phyloP scores from a whole-genome alignment of 2,797 vertebrate genomes.

The Anas bernieri region DNA sequence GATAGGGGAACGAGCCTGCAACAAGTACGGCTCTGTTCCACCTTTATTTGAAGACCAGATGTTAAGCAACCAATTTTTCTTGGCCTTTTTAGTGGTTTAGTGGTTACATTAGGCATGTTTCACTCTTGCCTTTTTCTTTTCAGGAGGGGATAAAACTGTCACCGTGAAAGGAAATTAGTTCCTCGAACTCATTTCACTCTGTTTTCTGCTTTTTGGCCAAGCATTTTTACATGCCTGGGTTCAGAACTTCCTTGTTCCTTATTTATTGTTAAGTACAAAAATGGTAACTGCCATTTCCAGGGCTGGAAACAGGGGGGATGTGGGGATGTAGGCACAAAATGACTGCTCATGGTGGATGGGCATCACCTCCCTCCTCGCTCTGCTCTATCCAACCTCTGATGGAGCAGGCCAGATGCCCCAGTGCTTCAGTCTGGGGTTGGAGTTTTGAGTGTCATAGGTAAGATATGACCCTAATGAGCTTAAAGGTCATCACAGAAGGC shows the following conservation, averaged over 20 bases:
- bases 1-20: neutral
- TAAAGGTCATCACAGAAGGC: neutral
- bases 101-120: slow-evolving; percentile 12
- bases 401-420: neutral
- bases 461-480: neutral
- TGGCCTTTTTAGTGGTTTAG: slow-evolving; percentile 49
- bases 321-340: neutral
- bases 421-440: neutral
- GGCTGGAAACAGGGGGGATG: neutral
- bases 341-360: neutral
- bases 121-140: neutral
- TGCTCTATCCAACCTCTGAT: neutral
- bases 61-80: slow-evolving; percentile 36
- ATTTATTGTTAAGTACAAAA: slow-evolving; percentile 29
- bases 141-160: slow-evolving; percentile 5
- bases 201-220: slow-evolving; percentile 22
- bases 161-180: neutral
- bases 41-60: slow-evolving; percentile 48
- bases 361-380: neutral
- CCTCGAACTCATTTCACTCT: neutral
- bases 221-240: neutral
- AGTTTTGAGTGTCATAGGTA: neutral
- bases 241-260: slow-evolving; percentile 40
- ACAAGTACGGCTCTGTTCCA: slow-evolving; percentile 24
- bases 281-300: neutral